Base-by-base conservation (phyloP, 64 coral and sea anemone species). In the Montipora cactus region DNA sequence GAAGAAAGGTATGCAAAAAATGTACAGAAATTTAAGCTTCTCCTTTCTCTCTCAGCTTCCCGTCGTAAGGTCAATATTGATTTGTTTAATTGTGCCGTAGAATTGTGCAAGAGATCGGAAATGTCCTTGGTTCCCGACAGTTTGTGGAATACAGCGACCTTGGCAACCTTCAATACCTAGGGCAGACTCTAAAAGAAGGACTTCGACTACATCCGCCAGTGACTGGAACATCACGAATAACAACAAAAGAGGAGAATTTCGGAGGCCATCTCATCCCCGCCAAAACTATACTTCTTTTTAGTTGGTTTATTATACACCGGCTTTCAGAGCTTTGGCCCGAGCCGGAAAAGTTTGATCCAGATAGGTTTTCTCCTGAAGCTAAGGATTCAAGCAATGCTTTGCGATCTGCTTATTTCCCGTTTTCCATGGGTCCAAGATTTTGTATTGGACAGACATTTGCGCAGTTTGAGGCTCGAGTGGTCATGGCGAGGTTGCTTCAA, bases 151-250 rank as follows among this genome's bases (percentile, higher is more conserved):
- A 87, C 80, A 64, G 94, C 53, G 95, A 96, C 25, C 92, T 96
- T 14, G 52, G 80, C 4, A 94, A 96, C 64, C 95, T 96, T 13
- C 87, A 94, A 50, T 96, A 96, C 52, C 67, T 94, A 51, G 92
- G 81, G 59, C 87, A 94, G 55, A 91, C 92, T 44, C 75, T 96
- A 11, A 96, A 96, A 59, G 95, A 96, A 67, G 71, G 91, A 19
- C 62, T 96, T 0, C 59, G 95, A 3, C 69, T 93, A 0, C 95
- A 96, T 20, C 95, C 95, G 22, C 95, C 95, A 3, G 45, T 96
- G 49, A 0, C 14, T n/a, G 21, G 46, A 4, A 13, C 85, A 6
- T 21, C 77, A 71, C 78, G 87, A n/a, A 46, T 93, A 18, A 2
- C 87, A 7, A 37, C 58, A 14, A 92, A 92, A 55, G 94, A 91